A percentile compares a stretch with the other conserved stretches of the same genome.
Evolutionary conservation across 2,113 vertebrate genomes (phyloP).

Genomic region (Bambusicola thoracicus): DNA sequence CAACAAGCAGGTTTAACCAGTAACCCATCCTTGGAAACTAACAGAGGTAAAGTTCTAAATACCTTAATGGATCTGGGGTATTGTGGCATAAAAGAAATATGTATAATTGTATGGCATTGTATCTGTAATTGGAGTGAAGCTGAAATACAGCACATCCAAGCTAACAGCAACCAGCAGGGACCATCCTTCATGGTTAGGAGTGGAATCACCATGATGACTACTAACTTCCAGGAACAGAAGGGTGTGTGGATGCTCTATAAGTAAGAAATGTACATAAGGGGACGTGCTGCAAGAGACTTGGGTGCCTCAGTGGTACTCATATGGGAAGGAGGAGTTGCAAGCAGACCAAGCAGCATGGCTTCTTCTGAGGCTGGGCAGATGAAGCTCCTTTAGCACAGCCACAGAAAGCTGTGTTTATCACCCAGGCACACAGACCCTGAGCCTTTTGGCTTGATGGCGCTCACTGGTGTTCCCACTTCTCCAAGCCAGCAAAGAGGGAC

Average conservation of each 20-base stretch:
- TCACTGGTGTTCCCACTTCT: neutral
- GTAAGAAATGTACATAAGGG: neutral
- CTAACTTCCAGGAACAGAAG: neutral
- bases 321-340: accelerated
- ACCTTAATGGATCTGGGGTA: neutral
- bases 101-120: neutral
- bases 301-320: neutral
- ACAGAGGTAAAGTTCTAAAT: neutral
- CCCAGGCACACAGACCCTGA: neutral
- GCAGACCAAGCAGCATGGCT: neutral
- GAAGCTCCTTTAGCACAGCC: neutral
- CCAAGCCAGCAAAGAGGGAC: neutral
- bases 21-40: neutral
- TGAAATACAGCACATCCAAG: neutral
- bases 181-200: neutral
- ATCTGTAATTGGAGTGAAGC: neutral
- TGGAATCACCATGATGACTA: neutral
- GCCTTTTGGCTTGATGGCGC: accelerated
- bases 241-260: neutral
- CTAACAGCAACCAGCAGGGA: neutral
- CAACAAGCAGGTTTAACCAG: neutral
- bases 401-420: neutral
- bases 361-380: neutral
- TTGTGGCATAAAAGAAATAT: neutral
- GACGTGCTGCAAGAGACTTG: neutral